Conservation (phyloP, 1,140 invertebrate species). For the Drosophila sucinea region DNA sequence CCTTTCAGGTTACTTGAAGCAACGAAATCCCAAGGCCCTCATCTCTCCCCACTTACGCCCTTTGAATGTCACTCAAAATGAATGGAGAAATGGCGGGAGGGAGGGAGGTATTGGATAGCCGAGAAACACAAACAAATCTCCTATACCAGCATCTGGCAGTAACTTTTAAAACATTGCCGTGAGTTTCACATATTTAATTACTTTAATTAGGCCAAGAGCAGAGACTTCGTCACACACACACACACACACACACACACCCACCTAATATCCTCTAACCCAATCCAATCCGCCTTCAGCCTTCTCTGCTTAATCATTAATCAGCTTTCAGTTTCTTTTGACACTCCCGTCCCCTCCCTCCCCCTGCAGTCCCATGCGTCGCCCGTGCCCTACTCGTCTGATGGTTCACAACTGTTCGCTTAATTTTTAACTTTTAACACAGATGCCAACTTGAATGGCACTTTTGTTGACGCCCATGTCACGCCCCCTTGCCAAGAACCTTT, state of each 20-base stretch:
- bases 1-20: not conserved
- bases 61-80: constrained; percentile 1
- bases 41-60: not conserved
- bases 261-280: constrained; percentile 27
- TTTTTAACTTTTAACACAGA: constrained; percentile 80
- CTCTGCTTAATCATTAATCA: constrained; percentile 68
- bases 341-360: constrained; percentile 11
- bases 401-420: constrained; percentile 57
- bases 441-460: constrained; percentile 69
- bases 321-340: constrained; percentile 70
- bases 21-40: not conserved
- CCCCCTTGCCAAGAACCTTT: constrained; percentile 7
- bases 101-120: not conserved
- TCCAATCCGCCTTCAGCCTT: constrained; percentile 19
- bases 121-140: constrained; percentile 15
- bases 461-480: constrained; percentile 35
- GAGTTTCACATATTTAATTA: constrained; percentile 63
- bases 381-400: constrained; percentile 12
- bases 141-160: constrained; percentile 35
- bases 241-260: constrained; percentile 29
- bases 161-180: constrained; percentile 47
- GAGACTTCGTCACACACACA: constrained; percentile 12
- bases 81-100: not conserved
- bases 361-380: too few species aligned
- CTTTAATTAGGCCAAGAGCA: constrained; percentile 57